Evolutionary conservation across 2,888 invertebrate genomes (phyloP), one percentile per base, ranked within the genome.

Genomic region (Callinectes sapidus): DNA sequence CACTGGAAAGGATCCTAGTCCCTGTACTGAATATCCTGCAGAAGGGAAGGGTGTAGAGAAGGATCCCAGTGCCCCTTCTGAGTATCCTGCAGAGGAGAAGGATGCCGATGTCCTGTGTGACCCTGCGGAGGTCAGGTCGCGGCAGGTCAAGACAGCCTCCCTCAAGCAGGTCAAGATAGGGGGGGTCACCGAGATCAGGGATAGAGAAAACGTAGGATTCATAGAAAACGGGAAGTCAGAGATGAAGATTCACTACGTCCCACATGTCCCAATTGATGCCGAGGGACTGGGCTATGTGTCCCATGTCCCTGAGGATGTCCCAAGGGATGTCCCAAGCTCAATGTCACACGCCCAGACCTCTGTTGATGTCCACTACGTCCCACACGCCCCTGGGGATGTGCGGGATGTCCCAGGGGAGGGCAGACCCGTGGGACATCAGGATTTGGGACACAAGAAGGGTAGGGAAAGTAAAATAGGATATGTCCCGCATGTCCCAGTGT

Each of bases 211-310:
- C 42, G 42, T 3, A 6, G 42, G 42, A 42, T 42, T 42, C 6
- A 6, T 6, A 42, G 42, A 42, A 42, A n/a, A n/a, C n/a, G n/a
- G n/a, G n/a, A n/a, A n/a, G n/a, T n/a, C n/a, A n/a, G n/a, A n/a
- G n/a, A n/a, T n/a, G n/a, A n/a, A n/a, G n/a, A n/a, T n/a, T n/a
- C 71, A 71, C 13, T 92, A 92, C 77, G 85, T 93, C n/a, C 92
- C 92, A 23, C 81, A 93, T 89, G 89, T 91, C 91, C 92, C 91
- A 16, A 5, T 91, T 16, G n/a, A n/a, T n/a, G 55, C 18, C 42
- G 42, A 35, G 71, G 48, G 66, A 8, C 23, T 35, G 32, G 48
- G 55, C 2, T 89, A 92, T 61, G 61, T 92, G 3, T 86, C 92
- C 16, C 48, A 89, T 85, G 66, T 61, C n/a, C 42, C 92, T 39